A percentile compares a stretch with the other conserved stretches of the same genome.
Conservation (phyloP, 1,140 invertebrate genomes). For the Hyphantria cunea region DNA sequence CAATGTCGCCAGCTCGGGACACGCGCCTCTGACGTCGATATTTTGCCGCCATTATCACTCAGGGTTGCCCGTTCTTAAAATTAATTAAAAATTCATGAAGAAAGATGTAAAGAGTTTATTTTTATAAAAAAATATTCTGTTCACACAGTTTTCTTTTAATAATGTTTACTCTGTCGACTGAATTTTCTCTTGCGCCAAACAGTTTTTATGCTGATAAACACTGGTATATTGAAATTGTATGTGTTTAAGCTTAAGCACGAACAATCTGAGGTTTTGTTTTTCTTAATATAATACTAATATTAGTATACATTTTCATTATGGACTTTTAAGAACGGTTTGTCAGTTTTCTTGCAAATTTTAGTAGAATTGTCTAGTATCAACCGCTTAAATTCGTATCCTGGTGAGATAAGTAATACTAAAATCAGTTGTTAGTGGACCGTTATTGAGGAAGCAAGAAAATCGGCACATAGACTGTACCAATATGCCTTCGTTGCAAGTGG, state of each 20-base stretch:
- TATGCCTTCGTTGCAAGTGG: too few relatives aligned
- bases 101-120: background rate
- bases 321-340: too few relatives aligned
- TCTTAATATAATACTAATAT: too few relatives aligned
- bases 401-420: too few relatives aligned
- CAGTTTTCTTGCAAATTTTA: too few relatives aligned
- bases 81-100: conserved; percentile 1
- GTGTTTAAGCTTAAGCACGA: background rate
- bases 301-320: too few relatives aligned
- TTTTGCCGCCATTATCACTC: conserved; percentile 40
- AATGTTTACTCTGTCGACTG: background rate
- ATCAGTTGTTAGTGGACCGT: too few relatives aligned
- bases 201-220: background rate
- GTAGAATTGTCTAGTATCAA: too few relatives aligned
- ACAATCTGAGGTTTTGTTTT: too few relatives aligned
- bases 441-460: too few relatives aligned
- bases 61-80: conserved; percentile 31
- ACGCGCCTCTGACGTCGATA: conserved; percentile 38
- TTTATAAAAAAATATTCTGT: background rate
- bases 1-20: conserved; percentile 23
- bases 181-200: background rate
- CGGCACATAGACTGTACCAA: too few relatives aligned
- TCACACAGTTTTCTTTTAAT: background rate
- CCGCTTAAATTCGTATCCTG: too few relatives aligned
- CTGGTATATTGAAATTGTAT: background rate